Conservation (phyloP, 2,888 invertebrate genomes). For the Zygaena filipendulae region DNA sequence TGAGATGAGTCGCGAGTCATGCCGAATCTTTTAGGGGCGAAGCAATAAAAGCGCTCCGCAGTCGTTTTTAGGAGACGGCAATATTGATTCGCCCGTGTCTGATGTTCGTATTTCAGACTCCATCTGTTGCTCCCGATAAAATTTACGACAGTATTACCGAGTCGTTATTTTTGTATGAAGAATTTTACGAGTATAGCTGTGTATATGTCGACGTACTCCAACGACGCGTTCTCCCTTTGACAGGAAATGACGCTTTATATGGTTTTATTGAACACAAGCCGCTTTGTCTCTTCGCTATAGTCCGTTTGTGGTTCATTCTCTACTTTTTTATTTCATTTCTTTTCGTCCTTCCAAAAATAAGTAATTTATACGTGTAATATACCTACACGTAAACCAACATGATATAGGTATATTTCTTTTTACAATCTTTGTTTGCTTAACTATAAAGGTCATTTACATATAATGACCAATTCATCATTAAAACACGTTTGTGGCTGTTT, state of each 20-base stretch:
- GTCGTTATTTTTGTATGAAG: conserved; percentile 63
- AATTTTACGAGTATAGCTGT: no score
- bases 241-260: conserved; percentile 17
- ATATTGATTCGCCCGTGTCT: conserved; percentile 56
- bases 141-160: conserved; percentile 61
- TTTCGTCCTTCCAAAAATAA: no score
- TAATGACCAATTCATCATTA: no score
- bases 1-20: conserved; percentile 23
- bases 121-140: conserved; percentile 67
- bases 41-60: conserved; percentile 41
- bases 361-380: no score
- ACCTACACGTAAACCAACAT: no score
- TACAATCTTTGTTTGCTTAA: no score
- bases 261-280: conserved; percentile 25
- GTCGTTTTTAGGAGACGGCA: conserved; percentile 43
- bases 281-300: no score
- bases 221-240: conserved; percentile 27
- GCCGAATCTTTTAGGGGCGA: conserved; percentile 19
- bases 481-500: no score
- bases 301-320: no score
- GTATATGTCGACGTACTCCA: conserved; percentile 33
- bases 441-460: no score
- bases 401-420: no score
- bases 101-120: conserved; percentile 51
- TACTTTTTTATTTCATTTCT: no score